Evolutionary conservation across 2,113 vertebrate genomes (phyloP), one percentile per base, ranked within the genome.

Genomic region (Hippocampus zosterae): DNA sequence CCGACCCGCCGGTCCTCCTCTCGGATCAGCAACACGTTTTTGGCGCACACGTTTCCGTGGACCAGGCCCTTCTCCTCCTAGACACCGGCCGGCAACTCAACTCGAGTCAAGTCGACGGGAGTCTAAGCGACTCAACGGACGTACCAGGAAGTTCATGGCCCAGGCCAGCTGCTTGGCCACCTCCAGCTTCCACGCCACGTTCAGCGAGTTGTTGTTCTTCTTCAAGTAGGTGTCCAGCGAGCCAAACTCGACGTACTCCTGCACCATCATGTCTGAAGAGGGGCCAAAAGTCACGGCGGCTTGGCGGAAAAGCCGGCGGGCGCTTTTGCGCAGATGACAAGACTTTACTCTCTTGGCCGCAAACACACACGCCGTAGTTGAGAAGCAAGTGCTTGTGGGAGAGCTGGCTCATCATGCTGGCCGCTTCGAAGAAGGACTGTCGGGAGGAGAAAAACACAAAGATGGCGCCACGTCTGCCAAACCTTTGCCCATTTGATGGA

Each of bases 371-470:
- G 27, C 97, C 97, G 29, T 99, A 98, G 91, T 95, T 98, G 66
- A 98, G 92, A 82, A 98, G 91, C 86, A 99, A 86, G 83, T 99
- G 95, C 78, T 96, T 98, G 75, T 98, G 95, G 77, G 96, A 98
- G 81, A 99, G 92, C 85, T 98, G 96, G 84, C 95, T 99, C 96
- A 98, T 98, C 96, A 98, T 98, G 87, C 97, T 98, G 84, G 97
- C 97, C 40, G 97, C 96, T 90, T 99, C 97, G 89, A 97, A 98
- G 90, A 99, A 99, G 21, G 96, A 97, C 97, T 99, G 77, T 7
- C 0, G 64, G 37, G 46, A 75, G 2, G 33, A 64, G 12, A 8
- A 27, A 50, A 50, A 50, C 46, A 1, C 46, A 9, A 1, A 27
- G 1, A 27, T 27, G 25, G 25, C 25, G 25, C 25, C 25, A 2